These are phyloP conservation scores for zebrafish (Danio rerio) DNA, from an alignment of 2,113 vertebrate genomes.

Conservation along the genomic window DNA sequence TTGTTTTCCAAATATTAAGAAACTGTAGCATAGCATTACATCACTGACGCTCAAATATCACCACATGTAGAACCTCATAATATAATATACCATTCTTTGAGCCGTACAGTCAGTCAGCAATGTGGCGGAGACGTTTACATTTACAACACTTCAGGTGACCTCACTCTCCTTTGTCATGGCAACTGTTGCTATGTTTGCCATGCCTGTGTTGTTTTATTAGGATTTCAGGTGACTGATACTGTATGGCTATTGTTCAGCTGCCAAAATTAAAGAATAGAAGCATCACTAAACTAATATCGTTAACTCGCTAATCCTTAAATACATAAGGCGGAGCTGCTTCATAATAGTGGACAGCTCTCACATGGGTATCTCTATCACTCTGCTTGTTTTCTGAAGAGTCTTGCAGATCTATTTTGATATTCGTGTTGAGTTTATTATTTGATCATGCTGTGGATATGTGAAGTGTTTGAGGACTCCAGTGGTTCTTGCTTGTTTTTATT, in stretches of 20 bases:
- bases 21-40: no score
- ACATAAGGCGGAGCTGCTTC: slow-evolving; percentile 5
- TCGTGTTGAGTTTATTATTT: not conserved
- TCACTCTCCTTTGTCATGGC: slow-evolving; percentile 64
- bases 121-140: slow-evolving; percentile 25
- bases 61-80: no score
- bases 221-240: slow-evolving; percentile 53
- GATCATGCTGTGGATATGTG: not conserved
- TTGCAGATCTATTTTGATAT: not conserved
- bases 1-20: no score
- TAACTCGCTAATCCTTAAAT: slow-evolving; percentile 23
- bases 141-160: slow-evolving; percentile 40
- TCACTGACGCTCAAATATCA: no score
- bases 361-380: no score
- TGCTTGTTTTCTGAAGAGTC: slow-evolving; percentile 8
- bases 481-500: not conserved
- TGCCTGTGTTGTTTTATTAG: slow-evolving; percentile 57
- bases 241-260: slow-evolving; percentile 50
- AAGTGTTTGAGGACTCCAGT: slow-evolving; percentile 6
- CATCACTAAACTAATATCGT: slow-evolving; percentile 24
- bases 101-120: slow-evolving; percentile 7
- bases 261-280: slow-evolving; percentile 3
- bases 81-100: not conserved
- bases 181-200: slow-evolving; percentile 74
- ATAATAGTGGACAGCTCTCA: not conserved